Conservation (phyloP, 2,113 vertebrate genomes). For the Dipodomys spectabilis region DNA sequence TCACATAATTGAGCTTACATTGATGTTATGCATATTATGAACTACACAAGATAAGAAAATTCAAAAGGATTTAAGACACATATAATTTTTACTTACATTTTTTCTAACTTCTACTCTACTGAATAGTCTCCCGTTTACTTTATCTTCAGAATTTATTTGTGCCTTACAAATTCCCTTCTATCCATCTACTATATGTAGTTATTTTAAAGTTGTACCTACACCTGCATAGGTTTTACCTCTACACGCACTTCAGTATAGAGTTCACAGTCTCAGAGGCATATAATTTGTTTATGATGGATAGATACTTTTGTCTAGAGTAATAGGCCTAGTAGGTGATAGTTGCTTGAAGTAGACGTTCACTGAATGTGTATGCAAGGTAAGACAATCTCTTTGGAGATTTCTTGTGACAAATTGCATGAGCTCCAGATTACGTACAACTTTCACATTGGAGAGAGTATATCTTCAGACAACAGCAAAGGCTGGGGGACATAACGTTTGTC, state of each 20-base stretch:
- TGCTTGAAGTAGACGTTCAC: not conserved
- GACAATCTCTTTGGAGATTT: not conserved
- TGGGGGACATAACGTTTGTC: not conserved
- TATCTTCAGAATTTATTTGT: not conserved
- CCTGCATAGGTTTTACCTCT: not conserved
- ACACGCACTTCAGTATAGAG: not conserved
- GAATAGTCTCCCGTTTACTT: not conserved
- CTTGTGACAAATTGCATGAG: slow-evolving; percentile 4
- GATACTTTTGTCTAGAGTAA: not conserved
- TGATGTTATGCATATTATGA: not conserved
- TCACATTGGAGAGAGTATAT: not conserved
- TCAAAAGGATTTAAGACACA: not conserved
- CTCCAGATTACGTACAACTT: slow-evolving; percentile 3
- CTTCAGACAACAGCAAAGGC: not conserved
- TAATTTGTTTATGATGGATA: slow-evolving; percentile 30
- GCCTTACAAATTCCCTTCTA: not conserved
- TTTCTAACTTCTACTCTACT: not conserved
- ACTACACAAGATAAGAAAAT: not conserved
- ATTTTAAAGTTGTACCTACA: not conserved
- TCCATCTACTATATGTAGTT: not conserved
- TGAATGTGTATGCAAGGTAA: not conserved
- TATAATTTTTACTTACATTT: not conserved
- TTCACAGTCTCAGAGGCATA: not conserved
- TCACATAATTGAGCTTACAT: not conserved
- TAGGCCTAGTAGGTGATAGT: not conserved